Percentiles rank a stretch among this genome's conserved stretches.
Evolutionary conservation across 1,140 invertebrate genomes (phyloP).

Genomic region (Mamestra configurata): DNA sequence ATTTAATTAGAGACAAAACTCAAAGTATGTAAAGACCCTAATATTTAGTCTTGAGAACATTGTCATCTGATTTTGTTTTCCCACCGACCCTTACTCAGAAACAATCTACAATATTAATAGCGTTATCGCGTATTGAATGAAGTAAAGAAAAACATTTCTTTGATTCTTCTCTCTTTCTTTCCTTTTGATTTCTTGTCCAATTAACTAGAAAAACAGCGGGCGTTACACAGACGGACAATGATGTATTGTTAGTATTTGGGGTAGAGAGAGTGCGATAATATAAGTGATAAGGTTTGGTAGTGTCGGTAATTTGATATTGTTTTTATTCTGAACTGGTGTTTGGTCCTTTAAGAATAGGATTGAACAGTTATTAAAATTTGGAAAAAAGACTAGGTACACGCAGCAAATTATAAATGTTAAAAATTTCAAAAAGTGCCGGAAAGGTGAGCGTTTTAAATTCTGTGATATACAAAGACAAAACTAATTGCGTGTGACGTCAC

Average conservation of each 20-base stretch:
- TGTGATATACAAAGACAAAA: too few relatives aligned
- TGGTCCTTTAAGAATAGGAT: not conserved
- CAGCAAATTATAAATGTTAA: too few relatives aligned
- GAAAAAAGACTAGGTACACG: too few relatives aligned
- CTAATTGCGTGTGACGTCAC: too few relatives aligned
- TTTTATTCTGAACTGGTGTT: not conserved
- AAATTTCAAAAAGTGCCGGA: too few relatives aligned
- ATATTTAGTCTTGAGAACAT: not conserved
- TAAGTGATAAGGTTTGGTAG: not conserved
- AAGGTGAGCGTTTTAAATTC: too few relatives aligned
- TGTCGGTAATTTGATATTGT: not conserved
- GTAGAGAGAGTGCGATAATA: not conserved
- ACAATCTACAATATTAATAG: conserved; percentile 25
- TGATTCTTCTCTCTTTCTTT: not conserved
- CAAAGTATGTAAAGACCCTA: too few relatives aligned
- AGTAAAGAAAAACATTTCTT: conserved; percentile 36
- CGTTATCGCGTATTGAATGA: conserved; percentile 18
- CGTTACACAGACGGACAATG: conserved; percentile 71
- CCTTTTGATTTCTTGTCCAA: conserved; percentile 75
- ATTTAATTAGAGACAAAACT: too few relatives aligned
- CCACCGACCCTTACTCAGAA: not conserved
- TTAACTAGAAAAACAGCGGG: conserved; percentile 81
- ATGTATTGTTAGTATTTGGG: conserved; percentile 72
- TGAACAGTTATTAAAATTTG: too few relatives aligned
- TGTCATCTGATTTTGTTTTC: not conserved